These are phyloP conservation scores for Halyomorpha halys DNA, from an alignment of 1,140 invertebrate species.

Conservation along the genomic window DNA sequence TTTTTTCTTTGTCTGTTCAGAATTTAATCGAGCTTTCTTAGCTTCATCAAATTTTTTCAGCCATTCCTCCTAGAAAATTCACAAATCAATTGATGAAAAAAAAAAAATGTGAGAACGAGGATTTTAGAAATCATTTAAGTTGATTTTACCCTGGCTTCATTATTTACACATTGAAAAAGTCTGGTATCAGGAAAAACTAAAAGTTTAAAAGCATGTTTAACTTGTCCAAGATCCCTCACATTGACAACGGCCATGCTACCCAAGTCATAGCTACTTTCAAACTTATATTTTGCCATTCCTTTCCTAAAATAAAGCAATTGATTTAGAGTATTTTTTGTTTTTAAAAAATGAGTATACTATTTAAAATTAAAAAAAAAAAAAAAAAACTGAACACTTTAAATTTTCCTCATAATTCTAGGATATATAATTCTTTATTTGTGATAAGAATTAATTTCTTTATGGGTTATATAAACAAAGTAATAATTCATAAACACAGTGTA, in stretches of 20 bases:
- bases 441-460: too few species aligned
- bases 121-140: background rate
- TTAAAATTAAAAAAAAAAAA: too few species aligned
- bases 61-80: conserved; percentile 71
- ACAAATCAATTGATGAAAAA: conserved; percentile 14
- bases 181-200: conserved; percentile 87
- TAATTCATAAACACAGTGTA: too few species aligned
- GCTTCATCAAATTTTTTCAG: conserved; percentile 84
- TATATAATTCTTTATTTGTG: too few species aligned
- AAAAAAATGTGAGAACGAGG: background rate
- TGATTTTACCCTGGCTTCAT: conserved; percentile 56
- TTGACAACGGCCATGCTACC: conserved; percentile 91
- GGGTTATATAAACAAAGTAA: too few species aligned
- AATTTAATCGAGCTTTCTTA: conserved; percentile 68
- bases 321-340: too few species aligned
- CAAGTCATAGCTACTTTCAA: conserved; percentile 81
- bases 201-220: conserved; percentile 89
- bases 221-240: conserved; percentile 78
- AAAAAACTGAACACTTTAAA: too few species aligned
- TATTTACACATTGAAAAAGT: conserved; percentile 81
- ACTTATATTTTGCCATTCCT: conserved; percentile 76
- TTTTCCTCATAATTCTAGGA: too few species aligned
- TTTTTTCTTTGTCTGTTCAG: conserved; percentile 50
- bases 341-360: too few species aligned
- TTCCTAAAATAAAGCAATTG: conserved; percentile 38